Percentiles rank a stretch among this genome's conserved stretches.
phyloP scores from a whole-genome alignment of 2,797 vertebrate species.

The Pterois miles region DNA sequence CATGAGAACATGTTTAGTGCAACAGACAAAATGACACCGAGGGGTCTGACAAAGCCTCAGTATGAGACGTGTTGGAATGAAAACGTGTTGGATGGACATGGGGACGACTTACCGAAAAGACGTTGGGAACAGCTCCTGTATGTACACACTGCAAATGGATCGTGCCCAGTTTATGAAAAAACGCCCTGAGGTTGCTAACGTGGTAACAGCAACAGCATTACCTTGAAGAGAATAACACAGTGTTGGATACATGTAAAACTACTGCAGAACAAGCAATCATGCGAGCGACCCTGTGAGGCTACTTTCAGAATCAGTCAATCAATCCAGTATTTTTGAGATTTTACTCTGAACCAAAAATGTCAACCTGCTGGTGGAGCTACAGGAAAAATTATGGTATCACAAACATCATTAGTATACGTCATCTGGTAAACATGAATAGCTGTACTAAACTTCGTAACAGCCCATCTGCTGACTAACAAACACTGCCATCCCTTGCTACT shows the following conservation, averaged over 20 bases:
- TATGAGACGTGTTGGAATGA: too few species aligned
- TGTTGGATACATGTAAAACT: neutral
- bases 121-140: conserved; percentile 88
- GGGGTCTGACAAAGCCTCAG: too few species aligned
- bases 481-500: too few species aligned
- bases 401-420: neutral
- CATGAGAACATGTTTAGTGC: too few species aligned
- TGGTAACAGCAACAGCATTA: conserved; percentile 66
- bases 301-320: neutral
- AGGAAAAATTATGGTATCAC: too few species aligned
- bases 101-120: conserved; percentile 79
- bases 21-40: too few species aligned
- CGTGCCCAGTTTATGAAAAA: conserved; percentile 76
- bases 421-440: neutral
- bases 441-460: neutral
- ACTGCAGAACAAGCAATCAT: too few species aligned
- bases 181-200: conserved; percentile 82
- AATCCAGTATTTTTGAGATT: neutral
- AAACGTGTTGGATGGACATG: neutral
- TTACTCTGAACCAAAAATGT: neutral
- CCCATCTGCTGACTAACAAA: neutral
- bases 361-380: neutral
- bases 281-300: neutral
- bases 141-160: conserved; percentile 81
- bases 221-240: conserved; percentile 62